phyloP scores from a whole-genome alignment of 2,888 invertebrate species.

The Xanthostigma xanthostigma region DNA sequence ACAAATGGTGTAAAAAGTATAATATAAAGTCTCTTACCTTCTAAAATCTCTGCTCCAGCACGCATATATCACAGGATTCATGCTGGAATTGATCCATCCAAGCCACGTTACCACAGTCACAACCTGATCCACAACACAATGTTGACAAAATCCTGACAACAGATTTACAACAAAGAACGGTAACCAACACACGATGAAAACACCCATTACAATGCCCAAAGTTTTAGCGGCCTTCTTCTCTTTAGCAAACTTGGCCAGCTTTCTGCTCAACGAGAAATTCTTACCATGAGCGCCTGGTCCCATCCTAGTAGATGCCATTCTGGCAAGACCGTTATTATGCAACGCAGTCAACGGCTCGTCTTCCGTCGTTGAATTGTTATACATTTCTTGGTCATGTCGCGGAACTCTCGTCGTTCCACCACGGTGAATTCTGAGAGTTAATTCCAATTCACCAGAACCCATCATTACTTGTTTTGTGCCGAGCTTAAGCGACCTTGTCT shows the following conservation, averaged over 20 bases:
- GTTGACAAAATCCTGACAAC: conserved; percentile 74
- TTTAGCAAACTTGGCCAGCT: conserved; percentile 88
- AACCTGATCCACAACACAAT: conserved; percentile 79
- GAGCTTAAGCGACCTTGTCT: conserved; percentile 76
- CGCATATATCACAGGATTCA: conserved; percentile 98
- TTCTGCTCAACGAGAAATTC: conserved; percentile 84
- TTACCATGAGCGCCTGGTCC: conserved; percentile 46
- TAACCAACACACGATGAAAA: conserved; percentile 93
- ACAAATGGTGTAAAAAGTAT: background rate
- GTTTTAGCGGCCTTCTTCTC: conserved; percentile 98
- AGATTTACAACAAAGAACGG: conserved; percentile 94
- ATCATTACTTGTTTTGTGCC: conserved; percentile 84
- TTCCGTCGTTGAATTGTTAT: conserved; percentile 42
- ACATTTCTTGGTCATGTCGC: conserved; percentile 8
- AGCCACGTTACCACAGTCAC: conserved; percentile 85
- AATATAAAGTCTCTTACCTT: conserved; percentile 45
- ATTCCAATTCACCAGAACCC: conserved; percentile 69
- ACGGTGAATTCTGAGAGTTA: conserved; percentile 84
- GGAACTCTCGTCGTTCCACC: conserved; percentile 63
- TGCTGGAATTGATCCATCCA: conserved; percentile 90
- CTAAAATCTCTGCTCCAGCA: conserved; percentile 95
- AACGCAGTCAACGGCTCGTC: conserved; percentile 62
- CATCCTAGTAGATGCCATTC: conserved; percentile 50
- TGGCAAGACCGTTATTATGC: conserved; percentile 63
- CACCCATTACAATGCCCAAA: conserved; percentile 91